Conservation (phyloP, 2,113 vertebrate genomes). For the Erpornis zantholeuca region DNA sequence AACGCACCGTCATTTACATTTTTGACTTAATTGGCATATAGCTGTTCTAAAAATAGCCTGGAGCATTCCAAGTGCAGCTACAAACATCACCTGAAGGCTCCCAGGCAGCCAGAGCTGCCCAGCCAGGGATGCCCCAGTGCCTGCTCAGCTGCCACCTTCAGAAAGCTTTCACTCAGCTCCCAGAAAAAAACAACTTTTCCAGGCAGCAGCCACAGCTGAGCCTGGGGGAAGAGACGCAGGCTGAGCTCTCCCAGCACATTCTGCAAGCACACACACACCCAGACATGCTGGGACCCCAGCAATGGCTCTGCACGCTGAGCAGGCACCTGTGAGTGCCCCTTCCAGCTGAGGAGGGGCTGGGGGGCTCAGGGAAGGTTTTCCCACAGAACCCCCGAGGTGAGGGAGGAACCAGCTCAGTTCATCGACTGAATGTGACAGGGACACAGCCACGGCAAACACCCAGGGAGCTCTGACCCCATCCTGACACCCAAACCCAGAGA, state of each 20-base stretch:
- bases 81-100: not conserved
- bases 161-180: rapidly evolving
- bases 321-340: rapidly evolving
- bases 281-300: rapidly evolving
- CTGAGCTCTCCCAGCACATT: rapidly evolving
- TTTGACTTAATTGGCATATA: not conserved
- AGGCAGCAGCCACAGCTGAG: not conserved
- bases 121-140: rapidly evolving
- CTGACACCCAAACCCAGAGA: rapidly evolving
- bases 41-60: not conserved
- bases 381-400: rapidly evolving
- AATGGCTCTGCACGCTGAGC: no score
- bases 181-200: rapidly evolving
- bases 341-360: no score
- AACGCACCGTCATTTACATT: not conserved
- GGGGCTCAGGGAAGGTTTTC: no score
- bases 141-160: not conserved
- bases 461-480: rapidly evolving
- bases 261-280: not conserved
- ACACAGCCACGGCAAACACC: rapidly evolving
- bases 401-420: not conserved
- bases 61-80: not conserved
- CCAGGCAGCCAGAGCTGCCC: rapidly evolving
- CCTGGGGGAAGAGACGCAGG: rapidly evolving
- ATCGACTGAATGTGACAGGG: rapidly evolving